Percentiles rank a stretch among this genome's conserved stretches.
phyloP scores from a whole-genome alignment of 2,888 invertebrate genomes.

The Incurvaria masculella region DNA sequence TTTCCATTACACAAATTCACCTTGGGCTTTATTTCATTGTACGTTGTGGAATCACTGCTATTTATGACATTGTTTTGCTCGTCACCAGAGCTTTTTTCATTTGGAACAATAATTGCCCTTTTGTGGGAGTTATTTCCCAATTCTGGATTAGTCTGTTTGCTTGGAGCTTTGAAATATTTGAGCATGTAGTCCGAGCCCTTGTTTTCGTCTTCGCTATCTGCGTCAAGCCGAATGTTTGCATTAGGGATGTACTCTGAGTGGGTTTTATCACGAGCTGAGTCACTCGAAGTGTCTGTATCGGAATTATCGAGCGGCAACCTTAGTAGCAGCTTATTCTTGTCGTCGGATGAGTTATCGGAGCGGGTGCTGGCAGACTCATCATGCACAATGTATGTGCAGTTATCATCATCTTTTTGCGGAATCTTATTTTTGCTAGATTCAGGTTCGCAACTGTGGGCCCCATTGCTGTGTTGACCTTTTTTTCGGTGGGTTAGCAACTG shows the following conservation, averaged over 20 bases:
- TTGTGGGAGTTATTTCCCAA: no score
- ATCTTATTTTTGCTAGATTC: constrained; percentile 20
- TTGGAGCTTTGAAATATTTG: constrained; percentile 4
- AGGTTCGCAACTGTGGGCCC: constrained; percentile 18
- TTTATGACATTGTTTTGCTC: background rate
- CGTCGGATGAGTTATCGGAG: constrained; percentile 46
- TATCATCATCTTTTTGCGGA: constrained; percentile 32
- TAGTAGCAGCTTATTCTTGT: constrained; percentile 43
- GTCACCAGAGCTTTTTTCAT: background rate
- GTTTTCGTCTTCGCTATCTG: constrained; percentile 18
- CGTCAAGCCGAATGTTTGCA: constrained; percentile 27
- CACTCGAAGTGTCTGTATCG: constrained; percentile 49
- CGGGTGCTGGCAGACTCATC: constrained; percentile 39
- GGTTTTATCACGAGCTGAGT: constrained; percentile 38
- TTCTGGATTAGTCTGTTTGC: no score
- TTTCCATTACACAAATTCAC: background rate
- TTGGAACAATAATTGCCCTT: no score
- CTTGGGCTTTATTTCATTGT: constrained; percentile 35
- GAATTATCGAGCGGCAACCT: constrained; percentile 42
- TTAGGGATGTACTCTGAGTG: constrained; percentile 46
- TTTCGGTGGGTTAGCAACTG: constrained; percentile 25
- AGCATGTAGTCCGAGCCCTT: constrained; percentile 10
- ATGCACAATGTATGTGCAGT: constrained; percentile 46
- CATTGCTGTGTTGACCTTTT: constrained; percentile 23
- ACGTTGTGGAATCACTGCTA: constrained; percentile 46